Evolutionary conservation across 2,888 invertebrate genomes (phyloP).

Genomic region (Machimus atricapillus): DNA sequence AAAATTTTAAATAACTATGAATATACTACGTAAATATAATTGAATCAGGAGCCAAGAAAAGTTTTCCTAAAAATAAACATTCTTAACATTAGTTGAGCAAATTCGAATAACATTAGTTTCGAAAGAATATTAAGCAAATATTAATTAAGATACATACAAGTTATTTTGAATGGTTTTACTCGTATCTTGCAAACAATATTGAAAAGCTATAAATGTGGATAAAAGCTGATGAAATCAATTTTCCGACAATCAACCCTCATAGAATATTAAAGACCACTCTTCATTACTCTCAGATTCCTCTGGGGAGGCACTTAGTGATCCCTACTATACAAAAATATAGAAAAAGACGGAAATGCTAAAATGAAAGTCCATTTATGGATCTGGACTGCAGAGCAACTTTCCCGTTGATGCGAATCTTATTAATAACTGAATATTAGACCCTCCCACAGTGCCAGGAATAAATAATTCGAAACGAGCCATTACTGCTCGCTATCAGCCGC

Average conservation of each 20-base stretch:
- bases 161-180: neutral
- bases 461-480: conserved; percentile 23
- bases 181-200: neutral
- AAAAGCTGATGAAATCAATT: neutral
- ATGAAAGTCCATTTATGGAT: neutral
- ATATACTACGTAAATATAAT: no score
- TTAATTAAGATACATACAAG: no score
- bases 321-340: neutral
- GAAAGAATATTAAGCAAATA: no score
- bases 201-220: neutral
- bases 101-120: no score
- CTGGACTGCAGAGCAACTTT: neutral
- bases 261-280: neutral
- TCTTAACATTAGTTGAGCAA: no score
- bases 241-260: neutral
- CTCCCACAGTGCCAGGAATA: conserved; percentile 1
- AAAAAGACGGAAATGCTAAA: neutral
- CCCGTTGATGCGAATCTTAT: conserved; percentile 17
- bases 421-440: conserved; percentile 17
- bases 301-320: neutral
- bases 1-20: no score
- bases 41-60: no score
- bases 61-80: no score
- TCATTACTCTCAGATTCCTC: neutral
- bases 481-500: neutral